phyloP scores from a whole-genome alignment of 1,140 invertebrate genomes.

The Drosophila neocordata region DNA sequence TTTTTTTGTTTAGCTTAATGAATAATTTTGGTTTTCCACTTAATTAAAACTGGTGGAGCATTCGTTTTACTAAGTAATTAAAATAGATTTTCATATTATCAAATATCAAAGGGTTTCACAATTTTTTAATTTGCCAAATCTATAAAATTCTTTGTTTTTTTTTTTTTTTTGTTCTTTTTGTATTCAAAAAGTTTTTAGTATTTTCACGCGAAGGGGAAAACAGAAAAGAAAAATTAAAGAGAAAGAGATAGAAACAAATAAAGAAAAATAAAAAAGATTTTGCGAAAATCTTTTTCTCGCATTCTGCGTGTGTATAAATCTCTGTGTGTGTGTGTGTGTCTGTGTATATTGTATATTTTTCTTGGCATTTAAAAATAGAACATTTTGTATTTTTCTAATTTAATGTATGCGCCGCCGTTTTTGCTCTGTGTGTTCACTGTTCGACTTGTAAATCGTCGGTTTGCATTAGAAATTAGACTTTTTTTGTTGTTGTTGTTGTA shows the following conservation, averaged over 20 bases:
- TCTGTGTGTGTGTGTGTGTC: constrained; percentile 29
- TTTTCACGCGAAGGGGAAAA: constrained; percentile 32
- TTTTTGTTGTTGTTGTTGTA: constrained; percentile 36
- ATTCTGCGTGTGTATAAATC: not conserved
- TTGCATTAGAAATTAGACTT: constrained; percentile 72
- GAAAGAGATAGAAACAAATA: constrained; percentile 18
- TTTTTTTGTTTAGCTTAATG: not conserved
- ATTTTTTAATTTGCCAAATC: not conserved
- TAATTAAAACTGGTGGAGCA: not conserved
- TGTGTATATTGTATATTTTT: constrained; percentile 72
- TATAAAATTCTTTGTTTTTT: not conserved
- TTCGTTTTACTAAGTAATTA: constrained; percentile 3
- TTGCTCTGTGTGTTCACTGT: constrained; percentile 25
- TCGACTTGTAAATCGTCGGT: constrained; percentile 79
- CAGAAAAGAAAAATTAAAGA: constrained; percentile 42
- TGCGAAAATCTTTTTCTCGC: constrained; percentile 64
- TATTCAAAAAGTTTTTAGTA: constrained; percentile 10
- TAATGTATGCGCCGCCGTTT: constrained; percentile 57
- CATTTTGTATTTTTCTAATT: constrained; percentile 77
- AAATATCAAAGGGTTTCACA: constrained; percentile 1
- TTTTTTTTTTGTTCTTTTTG: constrained; percentile 4
- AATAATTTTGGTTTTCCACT: too few species aligned
- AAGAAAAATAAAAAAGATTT: constrained; percentile 69
- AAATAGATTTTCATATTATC: constrained; percentile 1
- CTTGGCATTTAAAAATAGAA: constrained; percentile 75